phyloP scores from a whole-genome alignment of 2,113 vertebrate genomes.

The Hyperopisus bebe region DNA sequence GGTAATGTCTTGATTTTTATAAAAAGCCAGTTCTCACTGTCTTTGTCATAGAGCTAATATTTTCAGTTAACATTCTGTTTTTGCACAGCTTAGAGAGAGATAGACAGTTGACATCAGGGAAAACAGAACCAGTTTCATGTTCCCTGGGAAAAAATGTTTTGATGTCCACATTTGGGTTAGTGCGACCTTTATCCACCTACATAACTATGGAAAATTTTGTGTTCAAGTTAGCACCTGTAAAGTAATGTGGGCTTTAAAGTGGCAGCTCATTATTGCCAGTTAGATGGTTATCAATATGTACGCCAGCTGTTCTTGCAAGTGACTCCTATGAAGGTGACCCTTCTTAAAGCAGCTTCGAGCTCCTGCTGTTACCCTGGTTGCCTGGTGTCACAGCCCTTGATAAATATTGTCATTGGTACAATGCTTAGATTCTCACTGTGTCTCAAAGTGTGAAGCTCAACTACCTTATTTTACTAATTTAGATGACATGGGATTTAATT shows the following conservation, averaged over 20 bases:
- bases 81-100: conserved; percentile 46
- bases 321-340: not conserved
- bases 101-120: conserved; percentile 41
- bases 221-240: not conserved
- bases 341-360: not conserved
- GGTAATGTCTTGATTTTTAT: not conserved
- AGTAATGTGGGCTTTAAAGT: not conserved
- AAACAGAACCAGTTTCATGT: conserved; percentile 37
- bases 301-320: not conserved
- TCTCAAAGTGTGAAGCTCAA: not conserved
- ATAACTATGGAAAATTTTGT: not conserved
- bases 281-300: not conserved
- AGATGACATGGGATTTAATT: not conserved
- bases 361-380: not conserved
- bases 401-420: not conserved
- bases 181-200: conserved; percentile 18
- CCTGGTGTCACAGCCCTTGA: not conserved
- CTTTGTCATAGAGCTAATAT: not conserved
- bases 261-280: not conserved
- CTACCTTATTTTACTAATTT: not conserved
- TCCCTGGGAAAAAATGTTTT: conserved; percentile 43
- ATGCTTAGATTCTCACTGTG: not conserved
- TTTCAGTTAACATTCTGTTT: conserved; percentile 41
- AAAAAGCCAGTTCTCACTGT: not conserved
- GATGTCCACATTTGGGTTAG: conserved; percentile 49